Base-by-base conservation (phyloP, 30 jellyfish, hydroid and myxozoan species). In the Aurelia coerulea region DNA sequence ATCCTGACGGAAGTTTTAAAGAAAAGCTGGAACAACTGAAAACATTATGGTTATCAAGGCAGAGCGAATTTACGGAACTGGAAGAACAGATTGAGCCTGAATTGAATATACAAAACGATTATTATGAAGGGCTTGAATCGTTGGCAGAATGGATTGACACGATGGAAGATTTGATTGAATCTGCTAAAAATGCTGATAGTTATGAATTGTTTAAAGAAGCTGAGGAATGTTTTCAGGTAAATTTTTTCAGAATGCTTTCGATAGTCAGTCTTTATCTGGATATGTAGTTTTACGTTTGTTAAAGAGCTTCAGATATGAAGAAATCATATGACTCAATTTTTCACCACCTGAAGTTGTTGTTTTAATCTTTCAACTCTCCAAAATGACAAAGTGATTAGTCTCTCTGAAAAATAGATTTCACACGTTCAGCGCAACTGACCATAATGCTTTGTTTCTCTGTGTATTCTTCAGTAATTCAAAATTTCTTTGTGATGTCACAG, bases 131-230 rank as follows among this genome's bases (percentile, higher is more conserved):
- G 41, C 71, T 92, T 73, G 98, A 92, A 75, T 76, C 93, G 1
- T 42, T 92, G 7, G 89, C 85, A 2, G 98, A 92, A 54, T 92
- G 98, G 98, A 73, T 84, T 32, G 98, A 92, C 63, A 86, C 92
- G 32, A 62, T 88, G 76, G 98, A 92, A 34, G 98, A 92, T 35
- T 54, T 92, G 73, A 49, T 92, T 53, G 86, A 75, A 29, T 92
- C 98, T 14, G 63, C 89, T 39, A 68, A 87, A 63, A 85, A 80
- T 52, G 88, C 90, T 31, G 97, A 87, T 49, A 92, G 77, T 74
- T 87, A 87, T 60, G 92, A 86, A 7, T 51, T 74, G 42, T 92
- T 86, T 32, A 77, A 87, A 60, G 98, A 92, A 60, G 95, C 97
- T 29, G 97, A 63, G 41, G 95, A 79, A 15, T 92, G 98, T 59